These are phyloP conservation scores for Pararge aegeria DNA, from an alignment of 1,140 invertebrate species.

Conservation along the genomic window DNA sequence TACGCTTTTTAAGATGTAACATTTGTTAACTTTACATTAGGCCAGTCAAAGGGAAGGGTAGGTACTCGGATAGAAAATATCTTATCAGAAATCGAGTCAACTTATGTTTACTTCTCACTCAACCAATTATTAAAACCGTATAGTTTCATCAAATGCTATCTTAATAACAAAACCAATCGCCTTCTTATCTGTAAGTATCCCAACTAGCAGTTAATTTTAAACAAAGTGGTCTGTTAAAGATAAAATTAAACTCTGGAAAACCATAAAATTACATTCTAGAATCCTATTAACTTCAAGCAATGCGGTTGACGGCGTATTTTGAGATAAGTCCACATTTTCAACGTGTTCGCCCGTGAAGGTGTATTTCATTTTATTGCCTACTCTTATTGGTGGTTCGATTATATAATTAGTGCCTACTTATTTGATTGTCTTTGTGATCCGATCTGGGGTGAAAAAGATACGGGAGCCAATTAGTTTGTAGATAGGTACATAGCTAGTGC, in stretches of 20 bases:
- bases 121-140: too few relatives aligned
- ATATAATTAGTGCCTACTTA: too few relatives aligned
- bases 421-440: too few relatives aligned
- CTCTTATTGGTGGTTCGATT: background rate
- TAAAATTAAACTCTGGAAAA: constrained; percentile 7
- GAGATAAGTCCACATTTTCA: background rate
- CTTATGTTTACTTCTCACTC: background rate
- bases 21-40: too few relatives aligned
- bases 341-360: background rate
- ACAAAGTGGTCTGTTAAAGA: background rate
- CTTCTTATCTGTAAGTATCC: constrained; percentile 1
- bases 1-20: too few relatives aligned
- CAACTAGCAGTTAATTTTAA: constrained; percentile 2
- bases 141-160: background rate
- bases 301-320: background rate
- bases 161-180: background rate
- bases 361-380: constrained; percentile 5
- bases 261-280: constrained; percentile 12
- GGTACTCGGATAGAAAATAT: too few relatives aligned
- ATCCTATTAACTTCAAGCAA: constrained; percentile 6
- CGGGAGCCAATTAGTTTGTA: too few relatives aligned
- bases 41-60: too few relatives aligned
- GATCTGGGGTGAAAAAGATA: too few relatives aligned
- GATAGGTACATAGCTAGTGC: too few relatives aligned
- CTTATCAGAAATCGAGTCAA: background rate